Base-by-base conservation (phyloP, 2,888 invertebrate genomes). In the Cosmopolites sordidus region DNA sequence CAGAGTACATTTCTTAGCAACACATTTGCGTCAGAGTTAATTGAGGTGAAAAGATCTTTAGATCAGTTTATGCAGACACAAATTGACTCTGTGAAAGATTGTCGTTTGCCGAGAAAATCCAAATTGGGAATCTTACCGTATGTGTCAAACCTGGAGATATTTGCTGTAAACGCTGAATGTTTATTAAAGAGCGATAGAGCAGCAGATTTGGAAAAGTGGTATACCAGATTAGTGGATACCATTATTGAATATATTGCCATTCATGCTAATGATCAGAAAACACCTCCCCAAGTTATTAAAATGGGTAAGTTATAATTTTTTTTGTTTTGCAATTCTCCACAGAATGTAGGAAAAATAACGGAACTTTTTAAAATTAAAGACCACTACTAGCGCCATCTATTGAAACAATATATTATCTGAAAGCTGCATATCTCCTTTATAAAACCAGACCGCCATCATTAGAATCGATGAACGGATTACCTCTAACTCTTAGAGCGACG, bases 121-220 rank as follows among this genome's bases (percentile, higher is more conserved):
- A 92, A 92, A 76, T 92, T 93, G 75, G 95, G 93, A 38, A 87
- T 97, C 65, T 76, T 97, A 54, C 83, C 89, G 1, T 95, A 93
- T 75, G 86, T 96, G 27, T 84, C 84, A 54, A 92, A 92, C 74
- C 89, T 96, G 74, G 94, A 92, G 78, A 84, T 87, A 62, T 91
- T 98, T 77, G 88, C 92, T 11, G 80, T 80, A 62, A 89, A 87
- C 48, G 87, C 93, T 12, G 97, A 97, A 74, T 82, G 80, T 53
- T 89, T 96, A 58, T 92, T 98, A 72, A 87, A 86, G 66, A 89
- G 92, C 27, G 91, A 91, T 60, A 79, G 96, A 47, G 83, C 92
- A 64, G 86, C 89, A 1, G 95, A 95, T 75, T 80, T 95, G 62
- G 94, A 96, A 70, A 92, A 94, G 69, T 94, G 93, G 91, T 91